phyloP scores from a whole-genome alignment of 2,113 vertebrate species.

The Hemicordylus capensis region DNA sequence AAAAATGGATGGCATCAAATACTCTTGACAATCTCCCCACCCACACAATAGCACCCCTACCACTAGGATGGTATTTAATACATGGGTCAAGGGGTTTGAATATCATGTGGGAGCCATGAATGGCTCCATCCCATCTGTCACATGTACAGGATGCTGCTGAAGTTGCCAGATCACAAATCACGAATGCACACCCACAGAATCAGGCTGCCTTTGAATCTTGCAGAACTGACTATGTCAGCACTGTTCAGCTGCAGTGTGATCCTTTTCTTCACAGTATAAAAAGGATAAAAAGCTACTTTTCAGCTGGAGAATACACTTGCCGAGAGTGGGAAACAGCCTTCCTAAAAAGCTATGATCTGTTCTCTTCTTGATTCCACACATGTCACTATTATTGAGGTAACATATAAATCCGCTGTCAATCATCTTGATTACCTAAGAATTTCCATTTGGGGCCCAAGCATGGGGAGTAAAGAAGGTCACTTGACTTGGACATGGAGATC shows the following conservation, averaged over 20 bases:
- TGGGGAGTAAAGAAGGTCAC: too few relatives aligned
- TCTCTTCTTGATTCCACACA: background rate
- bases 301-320: background rate
- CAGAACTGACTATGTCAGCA: background rate
- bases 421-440: background rate
- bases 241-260: background rate
- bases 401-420: background rate
- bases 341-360: background rate
- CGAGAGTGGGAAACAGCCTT: background rate
- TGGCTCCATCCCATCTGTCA: background rate
- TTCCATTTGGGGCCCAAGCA: too few relatives aligned
- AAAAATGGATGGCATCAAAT: background rate
- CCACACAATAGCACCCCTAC: too few relatives aligned
- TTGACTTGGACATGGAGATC: too few relatives aligned
- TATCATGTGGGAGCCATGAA: background rate
- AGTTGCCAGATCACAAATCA: background rate
- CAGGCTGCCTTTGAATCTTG: background rate
- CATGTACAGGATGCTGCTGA: background rate
- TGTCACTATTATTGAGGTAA: background rate
- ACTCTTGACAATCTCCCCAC: too few relatives aligned
- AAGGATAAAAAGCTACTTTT: background rate
- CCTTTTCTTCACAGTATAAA: too few relatives aligned
- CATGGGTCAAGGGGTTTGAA: background rate
- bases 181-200: background rate
- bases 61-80: too few relatives aligned